Base-by-base conservation (phyloP, 2,888 invertebrate species). In the Epinotia ramella region DNA sequence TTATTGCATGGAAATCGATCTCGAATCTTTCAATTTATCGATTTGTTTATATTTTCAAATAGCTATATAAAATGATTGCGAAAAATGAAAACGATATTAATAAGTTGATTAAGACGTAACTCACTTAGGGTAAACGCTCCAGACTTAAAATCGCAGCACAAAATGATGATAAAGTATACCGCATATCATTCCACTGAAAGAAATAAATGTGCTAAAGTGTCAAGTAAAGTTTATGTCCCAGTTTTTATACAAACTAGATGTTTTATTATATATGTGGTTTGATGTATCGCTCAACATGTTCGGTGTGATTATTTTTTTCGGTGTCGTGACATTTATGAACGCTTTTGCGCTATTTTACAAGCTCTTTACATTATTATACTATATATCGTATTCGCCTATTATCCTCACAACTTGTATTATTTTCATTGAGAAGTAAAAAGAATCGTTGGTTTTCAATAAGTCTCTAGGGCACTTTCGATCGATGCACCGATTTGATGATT, bases 321-420 rank as follows among this genome's bases (percentile, higher is more conserved):
- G 84, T 93, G 93, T 93, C 89, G 91, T 92, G 88, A 86, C 80
- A 85, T 84, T 91, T 92, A 87, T 89, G 85, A 91, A 91, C 91
- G 94, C 93, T 92, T 93, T 94, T 94, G 93, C 93, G 93, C 91
- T 86, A 89, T 90, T 92, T 88, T 91, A 76, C 76, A 76, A 72
- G 72, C 62, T 67, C 67, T 72, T 67, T 72, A 72, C 71, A 76
- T 72, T 28, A 76, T 66, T 75, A 66, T 76, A 72, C 66, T 46
- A 20, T 73, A 20, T 73, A 76, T 18, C 65, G 60, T 67, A 64
- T 57, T 71, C 63, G 12, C 49, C 63, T 28, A 56, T 24, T 33
- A 66, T 60, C 60, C 24, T n/a, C 69, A 60, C 70, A 62, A 59
- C 16, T 64, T 49, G 40, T 70, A 49, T 40, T 20, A 20, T 56